A percentile compares a stretch with the other conserved stretches of the same genome.
Evolutionary conservation across 2,797 vertebrate species (phyloP).

Genomic region (Sardinella longiceps): DNA sequence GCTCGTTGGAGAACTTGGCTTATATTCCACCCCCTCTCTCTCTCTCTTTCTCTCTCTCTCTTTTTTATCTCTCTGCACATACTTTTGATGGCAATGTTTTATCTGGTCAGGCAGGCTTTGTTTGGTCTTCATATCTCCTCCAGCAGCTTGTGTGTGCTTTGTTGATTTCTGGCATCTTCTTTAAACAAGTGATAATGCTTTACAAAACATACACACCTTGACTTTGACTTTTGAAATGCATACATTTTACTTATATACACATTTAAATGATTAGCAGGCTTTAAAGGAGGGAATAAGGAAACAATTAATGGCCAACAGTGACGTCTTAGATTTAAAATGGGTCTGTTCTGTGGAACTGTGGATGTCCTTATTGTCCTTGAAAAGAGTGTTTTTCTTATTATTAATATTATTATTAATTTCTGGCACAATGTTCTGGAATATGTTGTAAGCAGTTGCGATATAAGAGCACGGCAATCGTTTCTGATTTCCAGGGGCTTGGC

Average conservation of each 20-base stretch:
- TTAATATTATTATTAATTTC: conserved; percentile 71
- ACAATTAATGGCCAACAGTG: background rate
- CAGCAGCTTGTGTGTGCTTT: conserved; percentile 82
- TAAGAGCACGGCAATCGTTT: conserved; percentile 49
- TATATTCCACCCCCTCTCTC: conserved; percentile 38
- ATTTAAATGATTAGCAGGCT: background rate
- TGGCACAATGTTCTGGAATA: conserved; percentile 70
- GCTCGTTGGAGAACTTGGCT: conserved; percentile 72
- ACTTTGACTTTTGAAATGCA: conserved; percentile 58
- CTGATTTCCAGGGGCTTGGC: conserved; percentile 52
- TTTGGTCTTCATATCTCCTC: conserved; percentile 84
- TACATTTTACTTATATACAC: conserved; percentile 57
- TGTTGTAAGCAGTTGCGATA: conserved; percentile 59
- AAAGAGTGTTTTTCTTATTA: conserved; percentile 53
- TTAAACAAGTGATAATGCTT: conserved; percentile 80
- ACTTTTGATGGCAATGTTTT: conserved; percentile 80
- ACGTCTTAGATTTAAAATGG: background rate
- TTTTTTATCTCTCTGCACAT: conserved; percentile 80
- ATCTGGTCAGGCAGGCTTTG: conserved; percentile 79
- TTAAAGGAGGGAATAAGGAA: background rate
- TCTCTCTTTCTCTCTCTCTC: too few species aligned
- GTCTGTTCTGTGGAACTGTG: background rate
- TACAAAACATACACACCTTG: conserved; percentile 75
- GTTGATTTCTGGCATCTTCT: conserved; percentile 80
- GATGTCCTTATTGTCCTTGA: conserved; percentile 64